Base-by-base conservation (phyloP, 2,888 invertebrate species). In the Dascillus cervinus region DNA sequence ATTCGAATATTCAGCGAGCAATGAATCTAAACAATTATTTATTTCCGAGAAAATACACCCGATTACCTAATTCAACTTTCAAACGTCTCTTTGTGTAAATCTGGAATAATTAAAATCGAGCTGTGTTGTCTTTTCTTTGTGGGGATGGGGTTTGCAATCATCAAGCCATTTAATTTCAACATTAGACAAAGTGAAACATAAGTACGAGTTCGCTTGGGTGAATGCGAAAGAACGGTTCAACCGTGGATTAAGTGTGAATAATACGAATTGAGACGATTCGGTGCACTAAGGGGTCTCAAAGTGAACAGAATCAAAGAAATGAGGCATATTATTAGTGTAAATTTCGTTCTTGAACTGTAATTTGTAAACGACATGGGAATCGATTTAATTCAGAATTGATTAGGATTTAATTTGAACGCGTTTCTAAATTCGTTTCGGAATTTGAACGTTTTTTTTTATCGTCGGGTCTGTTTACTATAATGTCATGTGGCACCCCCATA, bases 21-120 rank as follows among this genome's bases (percentile, higher is more conserved):
- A 59, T 53, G 55, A 56, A 56, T 56, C 53, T 50, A 48, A 52
- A 55, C 58, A 56, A 59, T 59, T 58, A 58, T 59, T 59, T 59
- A 59, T 57, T 60, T 59, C 57, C 58, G 43, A 39, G 37, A 37
- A 44, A 47, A 48, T 58, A 25, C 58, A 55, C 55, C 48, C 58
- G 56, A 58, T 60, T 60, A 56, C 50, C 40, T 39, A 39, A 43
- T 44, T 44, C 44, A 49, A 43, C 39, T 38, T 31, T 43, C 46
- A 40, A 44, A 43, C 44, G 44, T 50, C 56, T 52, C 56, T 58
- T 56, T 58, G 58, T 54, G 51, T 46, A 55, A 56, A 55, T 58
- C 53, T 50, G 46, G 47, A 46, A 50, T 57, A 60, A 61, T 61
- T 61, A 60, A 59, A 59, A 56, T 44, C 44, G 39, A 40, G 35